Evolutionary conservation across 2,888 invertebrate species (phyloP).

Genomic region (Drymonia ruficornis): DNA sequence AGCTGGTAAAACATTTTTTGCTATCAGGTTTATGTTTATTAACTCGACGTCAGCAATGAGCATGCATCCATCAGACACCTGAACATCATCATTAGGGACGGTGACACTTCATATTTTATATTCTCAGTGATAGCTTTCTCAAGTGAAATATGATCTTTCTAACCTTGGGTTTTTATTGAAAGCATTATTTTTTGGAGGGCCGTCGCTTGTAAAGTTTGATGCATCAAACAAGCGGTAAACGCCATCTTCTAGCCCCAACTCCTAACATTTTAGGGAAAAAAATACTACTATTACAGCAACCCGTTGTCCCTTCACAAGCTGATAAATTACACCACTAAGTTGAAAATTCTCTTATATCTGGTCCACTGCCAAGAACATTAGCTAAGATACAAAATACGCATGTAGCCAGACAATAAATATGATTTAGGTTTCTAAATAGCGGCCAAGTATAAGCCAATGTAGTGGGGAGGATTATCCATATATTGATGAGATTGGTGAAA

Average conservation of each 20-base stretch:
- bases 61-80: conserved; percentile 22
- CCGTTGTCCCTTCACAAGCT: not conserved
- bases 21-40: not conserved
- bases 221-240: too few species aligned
- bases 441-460: conserved; percentile 28
- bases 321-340: conserved; percentile 35
- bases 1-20: not conserved
- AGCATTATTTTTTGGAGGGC: not conserved
- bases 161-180: not conserved
- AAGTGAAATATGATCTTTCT: conserved; percentile 7
- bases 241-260: too few species aligned
- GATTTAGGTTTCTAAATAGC: conserved; percentile 35
- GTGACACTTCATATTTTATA: conserved; percentile 22
- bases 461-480: conserved; percentile 14
- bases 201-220: too few species aligned
- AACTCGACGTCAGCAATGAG: conserved; percentile 16
- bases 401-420: conserved; percentile 39
- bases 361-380: conserved; percentile 40
- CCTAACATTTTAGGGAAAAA: not conserved
- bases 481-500: too few species aligned
- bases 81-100: conserved; percentile 18
- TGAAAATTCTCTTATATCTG: conserved; percentile 39
- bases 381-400: conserved; percentile 32
- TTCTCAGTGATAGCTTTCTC: conserved; percentile 16
- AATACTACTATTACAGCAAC: conserved; percentile 5